Evolutionary conservation across 1,140 invertebrate species (phyloP), one percentile per base, ranked within the genome.

Genomic region (Ruditapes philippinarum): DNA sequence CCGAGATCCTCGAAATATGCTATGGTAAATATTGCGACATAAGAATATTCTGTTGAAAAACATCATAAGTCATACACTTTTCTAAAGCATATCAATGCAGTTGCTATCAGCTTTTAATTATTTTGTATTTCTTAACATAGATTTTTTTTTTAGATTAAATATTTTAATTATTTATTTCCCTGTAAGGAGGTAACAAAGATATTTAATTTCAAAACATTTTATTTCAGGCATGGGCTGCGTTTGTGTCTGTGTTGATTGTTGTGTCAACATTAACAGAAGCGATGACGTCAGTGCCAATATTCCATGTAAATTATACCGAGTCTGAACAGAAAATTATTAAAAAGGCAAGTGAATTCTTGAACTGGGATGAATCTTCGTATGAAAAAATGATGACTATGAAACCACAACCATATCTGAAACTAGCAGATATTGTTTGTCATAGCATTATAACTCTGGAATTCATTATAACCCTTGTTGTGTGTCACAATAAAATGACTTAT

Each of bases 171-270:
- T 5, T 45, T 45, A 45, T 45, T 45, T 45, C 14, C 42, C 14
- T 45, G 5, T 45, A 14, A 45, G n/a, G n/a, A n/a, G n/a, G n/a
- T n/a, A n/a, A n/a, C n/a, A n/a, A n/a, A n/a, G n/a, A n/a, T n/a
- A n/a, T n/a, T n/a, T n/a, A n/a, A n/a, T n/a, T n/a, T n/a, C n/a
- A 22, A 60, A 60, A 51, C 22, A n/a, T n/a, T 49, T n/a, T 11
- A 42, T 81, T 81, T 38, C 79, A 81, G 79, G 14, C 38, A 12
- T 81, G 79, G 79, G 54, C 12, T 1, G 4, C 19, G 5, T 81
- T 62, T 42, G 62, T 81, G 19, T 81, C 79, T 38, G 54, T 60
- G 3, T 14, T 62, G 33, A 42, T 81, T 9, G 36, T 81, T 62
- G 31, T 38, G 12, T 31, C 79, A 0, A 81, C 54, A 65, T 7